Conservation (phyloP, 2,888 invertebrate genomes). For the Andrena marginata region DNA sequence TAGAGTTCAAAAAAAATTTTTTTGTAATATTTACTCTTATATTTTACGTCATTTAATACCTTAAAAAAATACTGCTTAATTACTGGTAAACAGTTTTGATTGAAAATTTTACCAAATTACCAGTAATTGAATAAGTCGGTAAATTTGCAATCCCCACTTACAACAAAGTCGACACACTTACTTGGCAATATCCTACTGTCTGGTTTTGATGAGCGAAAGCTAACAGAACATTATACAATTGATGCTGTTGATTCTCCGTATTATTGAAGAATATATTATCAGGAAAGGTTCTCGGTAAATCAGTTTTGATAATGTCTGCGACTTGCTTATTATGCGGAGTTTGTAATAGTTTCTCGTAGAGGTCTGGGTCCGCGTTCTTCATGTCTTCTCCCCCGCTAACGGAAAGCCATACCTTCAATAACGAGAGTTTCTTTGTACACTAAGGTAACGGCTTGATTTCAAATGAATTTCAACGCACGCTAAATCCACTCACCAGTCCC, state of each 20-base stretch:
- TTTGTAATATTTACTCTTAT: too few species aligned
- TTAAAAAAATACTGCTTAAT: too few species aligned
- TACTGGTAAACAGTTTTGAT: too few species aligned
- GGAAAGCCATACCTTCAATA: constrained; percentile 91
- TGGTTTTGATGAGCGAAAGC: constrained; percentile 96
- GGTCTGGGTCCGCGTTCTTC: constrained; percentile 88
- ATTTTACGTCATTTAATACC: too few species aligned
- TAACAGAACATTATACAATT: constrained; percentile 93
- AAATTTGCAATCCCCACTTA: too few species aligned
- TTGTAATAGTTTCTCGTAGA: constrained; percentile 90
- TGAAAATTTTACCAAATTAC: too few species aligned
- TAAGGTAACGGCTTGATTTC: not conserved
- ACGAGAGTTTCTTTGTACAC: not conserved
- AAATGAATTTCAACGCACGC: not conserved
- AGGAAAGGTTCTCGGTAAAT: constrained; percentile 97
- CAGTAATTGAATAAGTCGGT: too few species aligned
- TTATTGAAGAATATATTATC: constrained; percentile 97
- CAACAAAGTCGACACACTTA: constrained; percentile 71
- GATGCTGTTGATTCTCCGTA: constrained; percentile 90
- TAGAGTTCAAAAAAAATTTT: too few species aligned
- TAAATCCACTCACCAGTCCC: constrained; percentile 84
- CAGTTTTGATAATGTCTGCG: constrained; percentile 94
- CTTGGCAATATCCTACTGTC: constrained; percentile 95
- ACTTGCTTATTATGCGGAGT: constrained; percentile 90
- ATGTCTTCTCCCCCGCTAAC: constrained; percentile 92